Evolutionary conservation across 2,797 vertebrate species (phyloP).

Genomic region (Tangara arthus): DNA sequence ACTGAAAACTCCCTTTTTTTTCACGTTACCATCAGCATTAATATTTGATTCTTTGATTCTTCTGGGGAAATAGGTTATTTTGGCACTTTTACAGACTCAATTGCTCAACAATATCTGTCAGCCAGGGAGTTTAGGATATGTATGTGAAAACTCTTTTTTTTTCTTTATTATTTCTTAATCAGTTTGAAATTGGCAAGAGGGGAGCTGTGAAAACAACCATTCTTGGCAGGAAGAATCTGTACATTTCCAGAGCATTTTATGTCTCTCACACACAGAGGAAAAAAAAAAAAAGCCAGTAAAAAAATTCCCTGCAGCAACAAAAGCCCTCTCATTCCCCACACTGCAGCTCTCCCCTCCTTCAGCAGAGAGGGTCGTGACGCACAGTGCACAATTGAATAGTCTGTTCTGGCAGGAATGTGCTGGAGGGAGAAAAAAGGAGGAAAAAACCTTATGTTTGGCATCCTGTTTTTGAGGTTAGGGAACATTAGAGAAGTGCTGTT

Average conservation of each 20-base stretch:
- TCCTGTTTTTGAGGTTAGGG: conserved; percentile 46
- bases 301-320: conserved; percentile 50
- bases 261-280: background rate
- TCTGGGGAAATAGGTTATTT: conserved; percentile 27
- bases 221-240: conserved; percentile 45
- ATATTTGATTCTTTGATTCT: background rate
- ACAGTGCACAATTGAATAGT: conserved; percentile 1
- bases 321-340: background rate
- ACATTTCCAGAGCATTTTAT: conserved; percentile 26
- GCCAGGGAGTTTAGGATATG: background rate
- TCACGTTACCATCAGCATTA: background rate
- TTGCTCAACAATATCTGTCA: background rate
- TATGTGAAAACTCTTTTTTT: background rate
- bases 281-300: conserved; percentile 24
- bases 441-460: conserved; percentile 8
- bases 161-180: conserved; percentile 3
- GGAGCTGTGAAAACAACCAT: conserved; percentile 44
- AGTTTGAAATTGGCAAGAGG: conserved; percentile 41
- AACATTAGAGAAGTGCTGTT: conserved; percentile 37
- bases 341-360: background rate
- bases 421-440: conserved; percentile 8
- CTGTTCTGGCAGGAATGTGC: conserved; percentile 34
- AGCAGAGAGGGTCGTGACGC: background rate
- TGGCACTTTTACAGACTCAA: background rate
- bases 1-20: conserved; percentile 16